phyloP scores from a whole-genome alignment of 2,797 vertebrate species.

The Acanthurus lineatus region DNA sequence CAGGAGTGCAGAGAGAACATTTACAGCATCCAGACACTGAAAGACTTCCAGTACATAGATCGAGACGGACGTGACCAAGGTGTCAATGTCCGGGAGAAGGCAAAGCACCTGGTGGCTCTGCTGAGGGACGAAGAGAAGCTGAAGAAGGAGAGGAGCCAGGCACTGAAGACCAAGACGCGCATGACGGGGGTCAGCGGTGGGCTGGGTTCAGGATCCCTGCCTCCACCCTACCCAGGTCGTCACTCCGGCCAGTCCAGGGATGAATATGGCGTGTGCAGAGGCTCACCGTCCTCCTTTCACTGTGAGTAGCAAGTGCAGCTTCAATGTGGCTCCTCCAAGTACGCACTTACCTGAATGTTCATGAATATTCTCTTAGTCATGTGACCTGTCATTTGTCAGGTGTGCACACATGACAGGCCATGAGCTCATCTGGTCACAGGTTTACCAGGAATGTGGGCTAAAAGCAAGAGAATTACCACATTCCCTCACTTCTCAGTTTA shows the following conservation, averaged over 20 bases:
- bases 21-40: slow-evolving; percentile 94
- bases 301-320: slow-evolving; percentile 87
- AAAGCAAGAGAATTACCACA: not conserved
- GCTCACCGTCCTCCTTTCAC: slow-evolving; percentile 88
- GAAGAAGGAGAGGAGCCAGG: slow-evolving; percentile 91
- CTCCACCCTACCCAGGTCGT: slow-evolving; percentile 85
- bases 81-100: slow-evolving; percentile 94
- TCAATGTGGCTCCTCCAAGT: not conserved
- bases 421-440: not conserved
- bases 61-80: slow-evolving; percentile 95
- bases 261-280: slow-evolving; percentile 79
- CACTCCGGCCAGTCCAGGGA: slow-evolving; percentile 84
- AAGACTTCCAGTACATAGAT: slow-evolving; percentile 96
- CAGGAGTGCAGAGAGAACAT: slow-evolving; percentile 95
- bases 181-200: slow-evolving; percentile 85
- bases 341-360: not conserved
- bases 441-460: slow-evolving; percentile 1
- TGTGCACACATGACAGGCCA: slow-evolving; percentile 19
- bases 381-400: slow-evolving; percentile 16
- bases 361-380: slow-evolving; percentile 14
- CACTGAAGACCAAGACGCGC: slow-evolving; percentile 93
- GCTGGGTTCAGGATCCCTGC: slow-evolving; percentile 78
- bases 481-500: not conserved
- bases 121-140: slow-evolving; percentile 93
- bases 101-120: slow-evolving; percentile 93